phyloP scores from a whole-genome alignment of 2,888 invertebrate genomes.

The Saturnia pavonia region DNA sequence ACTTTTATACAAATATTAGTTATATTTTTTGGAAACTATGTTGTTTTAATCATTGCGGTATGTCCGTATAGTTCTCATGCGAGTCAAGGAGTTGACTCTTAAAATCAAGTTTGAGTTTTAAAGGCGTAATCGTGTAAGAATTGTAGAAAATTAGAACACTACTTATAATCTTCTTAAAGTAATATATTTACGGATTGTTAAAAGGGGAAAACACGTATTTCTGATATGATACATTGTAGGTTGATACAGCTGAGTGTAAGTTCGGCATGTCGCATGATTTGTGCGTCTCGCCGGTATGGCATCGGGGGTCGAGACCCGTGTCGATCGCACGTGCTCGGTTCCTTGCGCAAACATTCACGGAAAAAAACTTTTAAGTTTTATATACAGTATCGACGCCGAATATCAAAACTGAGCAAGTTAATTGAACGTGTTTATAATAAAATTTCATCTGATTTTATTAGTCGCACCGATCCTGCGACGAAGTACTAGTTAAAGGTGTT shows the following conservation, averaged over 20 bases:
- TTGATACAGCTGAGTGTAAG: slow-evolving; percentile 16
- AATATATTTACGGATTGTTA: slow-evolving; percentile 7
- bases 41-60: not conserved
- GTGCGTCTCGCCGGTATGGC: slow-evolving; percentile 60
- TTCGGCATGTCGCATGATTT: slow-evolving; percentile 68
- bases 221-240: slow-evolving; percentile 19
- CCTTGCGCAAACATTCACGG: slow-evolving; percentile 41
- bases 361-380: slow-evolving; percentile 15
- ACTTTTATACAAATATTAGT: no score
- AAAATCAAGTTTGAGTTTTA: not conserved
- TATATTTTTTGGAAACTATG: no score
- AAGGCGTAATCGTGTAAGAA: no score
- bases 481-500: not conserved
- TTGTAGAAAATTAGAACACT: no score
- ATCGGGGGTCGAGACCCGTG: slow-evolving; percentile 56
- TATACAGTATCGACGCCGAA: not conserved
- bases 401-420: not conserved
- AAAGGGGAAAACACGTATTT: slow-evolving; percentile 17
- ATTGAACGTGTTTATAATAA: not conserved
- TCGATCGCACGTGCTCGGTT: slow-evolving; percentile 60
- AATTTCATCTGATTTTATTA: not conserved
- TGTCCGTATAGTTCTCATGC: not conserved
- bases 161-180: slow-evolving; percentile 24
- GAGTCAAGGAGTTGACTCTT: not conserved
- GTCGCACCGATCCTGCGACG: not conserved